Conservation (phyloP, 2,113 vertebrate species). For the Protobothrops mucrosquamatus region DNA sequence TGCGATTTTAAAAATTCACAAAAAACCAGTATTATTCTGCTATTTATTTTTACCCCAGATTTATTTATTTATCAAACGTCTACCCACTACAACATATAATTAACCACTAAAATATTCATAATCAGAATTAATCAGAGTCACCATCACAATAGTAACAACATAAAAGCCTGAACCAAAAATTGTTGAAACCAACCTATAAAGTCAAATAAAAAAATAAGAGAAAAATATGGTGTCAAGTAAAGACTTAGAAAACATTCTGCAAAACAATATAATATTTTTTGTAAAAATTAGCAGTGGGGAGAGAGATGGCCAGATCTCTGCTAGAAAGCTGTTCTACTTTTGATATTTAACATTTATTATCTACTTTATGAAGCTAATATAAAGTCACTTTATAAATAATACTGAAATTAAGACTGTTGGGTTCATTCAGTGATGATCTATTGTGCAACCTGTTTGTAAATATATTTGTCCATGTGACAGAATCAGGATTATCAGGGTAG, state of each 20-base stretch:
- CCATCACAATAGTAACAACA: neutral
- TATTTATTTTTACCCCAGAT: neutral
- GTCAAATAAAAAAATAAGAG: too few species aligned
- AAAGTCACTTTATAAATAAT: neutral
- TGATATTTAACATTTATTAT: neutral
- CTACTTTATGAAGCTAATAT: neutral
- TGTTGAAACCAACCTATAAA: neutral
- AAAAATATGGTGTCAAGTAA: neutral
- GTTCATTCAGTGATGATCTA: neutral
- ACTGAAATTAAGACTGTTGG: neutral
- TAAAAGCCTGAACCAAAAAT: neutral
- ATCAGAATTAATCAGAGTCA: neutral
- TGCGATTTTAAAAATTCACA: neutral
- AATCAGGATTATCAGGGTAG: neutral
- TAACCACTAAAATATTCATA: neutral
- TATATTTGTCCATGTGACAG: neutral
- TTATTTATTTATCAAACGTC: neutral
- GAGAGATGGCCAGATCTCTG: neutral
- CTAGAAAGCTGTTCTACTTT: neutral
- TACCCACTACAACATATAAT: neutral
- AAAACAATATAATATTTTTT: neutral
- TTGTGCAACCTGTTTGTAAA: neutral
- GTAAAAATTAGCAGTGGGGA: neutral
- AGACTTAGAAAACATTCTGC: neutral
- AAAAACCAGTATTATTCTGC: neutral